phyloP scores from a whole-genome alignment of 2,888 invertebrate genomes.

The Thysanoteuthis rhombus region DNA sequence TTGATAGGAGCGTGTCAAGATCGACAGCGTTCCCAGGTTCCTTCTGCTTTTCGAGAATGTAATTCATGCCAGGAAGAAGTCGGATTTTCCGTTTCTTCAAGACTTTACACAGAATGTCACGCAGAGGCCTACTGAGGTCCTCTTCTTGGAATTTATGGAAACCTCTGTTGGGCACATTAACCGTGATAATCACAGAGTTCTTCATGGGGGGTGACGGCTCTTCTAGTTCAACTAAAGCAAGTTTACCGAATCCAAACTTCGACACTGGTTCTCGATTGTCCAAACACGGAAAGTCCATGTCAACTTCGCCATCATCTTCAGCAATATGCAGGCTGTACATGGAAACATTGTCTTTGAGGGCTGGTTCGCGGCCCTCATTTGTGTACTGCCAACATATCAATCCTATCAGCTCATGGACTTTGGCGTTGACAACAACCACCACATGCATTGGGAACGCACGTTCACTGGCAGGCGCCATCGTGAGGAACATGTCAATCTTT shows the following conservation, averaged over 20 bases:
- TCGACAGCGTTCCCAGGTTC: slow-evolving; percentile 65
- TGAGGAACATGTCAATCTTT: slow-evolving; percentile 88
- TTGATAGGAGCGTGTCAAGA: slow-evolving; percentile 61
- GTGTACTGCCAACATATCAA: slow-evolving; percentile 80
- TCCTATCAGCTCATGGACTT: slow-evolving; percentile 88
- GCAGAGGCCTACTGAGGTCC: slow-evolving; percentile 53
- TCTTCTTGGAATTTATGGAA: slow-evolving; percentile 66
- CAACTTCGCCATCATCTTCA: slow-evolving; percentile 95
- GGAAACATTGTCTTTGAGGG: slow-evolving; percentile 72
- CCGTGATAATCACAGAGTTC: slow-evolving; percentile 57
- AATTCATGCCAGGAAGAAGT: slow-evolving; percentile 60
- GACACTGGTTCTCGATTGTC: slow-evolving; percentile 88
- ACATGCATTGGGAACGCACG: slow-evolving; percentile 85
- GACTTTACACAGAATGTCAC: slow-evolving; percentile 60
- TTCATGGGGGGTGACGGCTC: slow-evolving; percentile 49
- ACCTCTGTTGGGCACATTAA: slow-evolving; percentile 65
- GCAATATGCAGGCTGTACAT: slow-evolving; percentile 91
- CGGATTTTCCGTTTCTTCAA: slow-evolving; percentile 60
- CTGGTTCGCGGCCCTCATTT: slow-evolving; percentile 73
- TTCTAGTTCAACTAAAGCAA: slow-evolving; percentile 84
- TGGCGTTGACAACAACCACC: slow-evolving; percentile 83
- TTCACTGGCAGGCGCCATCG: slow-evolving; percentile 83
- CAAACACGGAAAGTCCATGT: slow-evolving; percentile 90
- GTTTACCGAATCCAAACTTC: slow-evolving; percentile 89
- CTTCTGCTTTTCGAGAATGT: slow-evolving; percentile 66